Base-by-base conservation (phyloP, 2,113 vertebrate genomes). In the Chaetodon trifascialis region DNA sequence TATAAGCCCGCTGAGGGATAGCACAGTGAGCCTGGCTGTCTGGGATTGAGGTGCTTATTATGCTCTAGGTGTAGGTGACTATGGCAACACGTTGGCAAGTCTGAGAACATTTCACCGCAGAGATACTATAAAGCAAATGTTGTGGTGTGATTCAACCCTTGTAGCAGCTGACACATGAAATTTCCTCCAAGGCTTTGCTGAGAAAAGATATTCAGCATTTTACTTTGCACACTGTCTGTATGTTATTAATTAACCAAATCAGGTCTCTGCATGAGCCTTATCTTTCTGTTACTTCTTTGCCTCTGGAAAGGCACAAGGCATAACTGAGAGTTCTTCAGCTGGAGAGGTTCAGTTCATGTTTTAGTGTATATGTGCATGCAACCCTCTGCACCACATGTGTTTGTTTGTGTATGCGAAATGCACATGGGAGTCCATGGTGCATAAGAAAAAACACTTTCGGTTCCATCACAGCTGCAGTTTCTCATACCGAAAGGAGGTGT, bases 401-500 rank as follows among this genome's bases (percentile, higher is more conserved):
- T 49, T 73, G 76, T 80, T 84, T 78, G 62, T 87, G 34, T 64
- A 36, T 72, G 30, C 55, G 12, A 76, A 86, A 90, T 70, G 46
- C 87, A 76, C 86, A 47, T n/a, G 74, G 75, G 86, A 76, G 70
- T 63, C 46, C 3, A 55, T 75, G 67, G 67, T 64, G 23, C 47
- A 68, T 47, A 21, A 84, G 72, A 78, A 92, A 90, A 92, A 92
- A 91, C 89, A 92, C 81, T 80, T 84, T 11, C 63, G 82, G 83
- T 81, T 82, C 79, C 75, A 85, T 83, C 82, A 82, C 92, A 91
- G 91, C 92, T 93, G 88, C 73, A 76, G 76, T 66, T 23, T 66
- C 80, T 91, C 54, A 9, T 11, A 82, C 79, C 87, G 89, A 81
- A 44, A 80, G 79, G 77, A 86, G 78, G 64, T 19, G 7, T 87